These are phyloP conservation scores for Gryllus bimaculatus DNA, from an alignment of 1,140 invertebrate species.

Conservation along the genomic window DNA sequence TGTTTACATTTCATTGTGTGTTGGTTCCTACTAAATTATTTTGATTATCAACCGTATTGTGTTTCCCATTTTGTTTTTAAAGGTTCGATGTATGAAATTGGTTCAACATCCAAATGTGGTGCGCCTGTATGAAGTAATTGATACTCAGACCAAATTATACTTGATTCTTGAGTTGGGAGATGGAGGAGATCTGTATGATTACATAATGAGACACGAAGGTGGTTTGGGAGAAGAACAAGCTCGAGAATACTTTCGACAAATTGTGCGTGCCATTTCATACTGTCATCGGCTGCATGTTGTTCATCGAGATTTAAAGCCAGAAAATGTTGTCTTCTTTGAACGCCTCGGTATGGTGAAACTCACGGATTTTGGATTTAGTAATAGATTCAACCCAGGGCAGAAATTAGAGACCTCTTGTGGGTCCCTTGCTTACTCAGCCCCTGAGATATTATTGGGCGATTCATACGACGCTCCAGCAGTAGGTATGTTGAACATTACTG, in stretches of 20 bases:
- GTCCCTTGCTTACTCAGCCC: conserved; percentile 97
- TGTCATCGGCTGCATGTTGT: conserved; percentile 93
- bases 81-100: conserved; percentile 96
- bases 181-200: conserved; percentile 97
- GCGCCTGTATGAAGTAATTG: conserved; percentile 96
- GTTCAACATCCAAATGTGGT: conserved; percentile 99
- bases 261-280: conserved; percentile 93
- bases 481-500: conserved; percentile 39
- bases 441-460: conserved; percentile 95
- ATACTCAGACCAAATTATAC: conserved; percentile 92
- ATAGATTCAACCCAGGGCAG: conserved; percentile 92
- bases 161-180: conserved; percentile 96
- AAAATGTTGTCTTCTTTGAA: conserved; percentile 99
- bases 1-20: neutral
- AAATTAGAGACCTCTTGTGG: conserved; percentile 98
- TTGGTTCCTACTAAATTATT: neutral
- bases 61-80: neutral
- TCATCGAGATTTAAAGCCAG: conserved; percentile 94
- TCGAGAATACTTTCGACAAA: conserved; percentile 89
- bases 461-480: conserved; percentile 90
- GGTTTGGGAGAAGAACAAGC: conserved; percentile 61
- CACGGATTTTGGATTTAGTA: conserved; percentile 98
- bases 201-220: conserved; percentile 93
- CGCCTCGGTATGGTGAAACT: conserved; percentile 95
- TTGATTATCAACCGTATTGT: too few relatives aligned